phyloP scores from a whole-genome alignment of 2,888 invertebrate genomes.

The Noctua comes region DNA sequence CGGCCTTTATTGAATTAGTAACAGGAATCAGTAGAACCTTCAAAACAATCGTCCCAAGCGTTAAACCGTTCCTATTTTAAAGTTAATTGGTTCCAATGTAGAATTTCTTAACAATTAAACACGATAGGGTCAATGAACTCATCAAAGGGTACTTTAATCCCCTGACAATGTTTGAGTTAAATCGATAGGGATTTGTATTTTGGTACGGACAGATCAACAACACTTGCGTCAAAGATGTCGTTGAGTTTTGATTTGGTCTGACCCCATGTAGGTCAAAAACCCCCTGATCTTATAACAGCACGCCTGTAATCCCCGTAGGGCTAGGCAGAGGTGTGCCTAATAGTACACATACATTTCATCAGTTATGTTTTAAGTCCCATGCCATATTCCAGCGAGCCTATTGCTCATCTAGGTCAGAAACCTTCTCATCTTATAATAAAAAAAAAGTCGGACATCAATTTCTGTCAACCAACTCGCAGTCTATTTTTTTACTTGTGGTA shows the following conservation, averaged over 20 bases:
- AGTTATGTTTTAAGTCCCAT: neutral
- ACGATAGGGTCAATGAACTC: slow-evolving; percentile 24
- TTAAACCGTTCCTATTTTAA: slow-evolving; percentile 20
- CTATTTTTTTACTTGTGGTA: neutral
- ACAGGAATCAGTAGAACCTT: neutral
- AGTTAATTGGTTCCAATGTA: slow-evolving; percentile 22
- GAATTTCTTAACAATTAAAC: slow-evolving; percentile 26
- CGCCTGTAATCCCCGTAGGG: neutral
- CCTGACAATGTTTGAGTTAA: slow-evolving; percentile 8
- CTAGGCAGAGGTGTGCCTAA: neutral
- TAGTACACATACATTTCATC: neutral
- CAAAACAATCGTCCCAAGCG: slow-evolving; percentile 10
- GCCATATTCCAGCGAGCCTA: too few species aligned
- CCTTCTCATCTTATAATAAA: neutral
- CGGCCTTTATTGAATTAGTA: slow-evolving; percentile 12
- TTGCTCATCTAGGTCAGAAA: neutral
- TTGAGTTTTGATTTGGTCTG: neutral
- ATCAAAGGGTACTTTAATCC: slow-evolving; percentile 15
- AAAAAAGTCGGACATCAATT: neutral
- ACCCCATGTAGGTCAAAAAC: neutral
- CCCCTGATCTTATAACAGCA: neutral
- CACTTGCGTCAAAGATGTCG: neutral
- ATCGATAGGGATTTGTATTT: neutral
- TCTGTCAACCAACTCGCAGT: neutral
- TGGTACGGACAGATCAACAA: neutral